phyloP scores from a whole-genome alignment of 2,113 vertebrate species.

The Talpa occidentalis region DNA sequence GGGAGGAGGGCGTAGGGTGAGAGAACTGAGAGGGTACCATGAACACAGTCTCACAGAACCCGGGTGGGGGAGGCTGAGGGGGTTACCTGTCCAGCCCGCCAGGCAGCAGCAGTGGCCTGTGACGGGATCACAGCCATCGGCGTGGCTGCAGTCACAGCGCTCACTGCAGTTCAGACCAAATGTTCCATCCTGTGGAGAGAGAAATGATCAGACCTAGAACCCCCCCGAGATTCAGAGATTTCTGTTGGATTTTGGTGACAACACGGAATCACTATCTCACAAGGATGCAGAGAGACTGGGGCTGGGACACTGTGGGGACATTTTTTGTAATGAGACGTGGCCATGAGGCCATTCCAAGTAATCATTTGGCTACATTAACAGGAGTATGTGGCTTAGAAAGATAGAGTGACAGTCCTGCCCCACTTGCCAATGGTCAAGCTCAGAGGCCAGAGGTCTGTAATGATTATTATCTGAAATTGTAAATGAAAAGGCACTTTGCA shows the following conservation, averaged over 20 bases:
- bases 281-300: neutral
- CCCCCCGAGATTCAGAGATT: neutral
- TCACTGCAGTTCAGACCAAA: constrained; percentile 95
- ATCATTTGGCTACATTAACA: neutral
- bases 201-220: neutral
- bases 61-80: neutral
- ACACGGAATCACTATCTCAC: neutral
- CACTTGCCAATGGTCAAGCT: neutral
- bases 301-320: neutral
- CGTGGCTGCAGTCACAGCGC: constrained; percentile 95
- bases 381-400: neutral
- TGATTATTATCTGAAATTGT: neutral
- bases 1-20: neutral
- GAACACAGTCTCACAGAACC: neutral
- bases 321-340: neutral
- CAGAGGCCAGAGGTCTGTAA: neutral
- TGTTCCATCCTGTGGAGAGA: constrained; percentile 92
- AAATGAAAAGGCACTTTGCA: neutral
- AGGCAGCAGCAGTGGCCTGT: constrained; percentile 96
- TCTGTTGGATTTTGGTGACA: neutral
- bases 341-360: neutral
- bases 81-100: constrained; percentile 97
- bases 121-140: constrained; percentile 94
- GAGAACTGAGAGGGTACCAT: neutral
- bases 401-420: neutral